phyloP scores from a whole-genome alignment of 2,113 vertebrate species.

The Zosterops borbonicus region DNA sequence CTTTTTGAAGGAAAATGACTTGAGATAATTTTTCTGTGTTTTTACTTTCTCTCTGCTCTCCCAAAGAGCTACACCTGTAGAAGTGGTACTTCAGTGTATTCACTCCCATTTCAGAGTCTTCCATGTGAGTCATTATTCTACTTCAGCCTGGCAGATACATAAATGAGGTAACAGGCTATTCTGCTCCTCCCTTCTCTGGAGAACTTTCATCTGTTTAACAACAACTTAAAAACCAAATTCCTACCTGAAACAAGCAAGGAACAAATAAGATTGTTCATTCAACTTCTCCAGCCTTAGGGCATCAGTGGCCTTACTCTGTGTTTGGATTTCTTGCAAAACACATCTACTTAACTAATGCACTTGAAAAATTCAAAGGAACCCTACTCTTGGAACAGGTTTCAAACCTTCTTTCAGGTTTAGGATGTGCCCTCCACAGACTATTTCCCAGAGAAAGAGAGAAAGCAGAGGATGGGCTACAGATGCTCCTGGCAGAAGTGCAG shows the following conservation, averaged over 20 bases:
- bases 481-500: background rate
- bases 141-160: background rate
- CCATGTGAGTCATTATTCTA: rapidly evolving
- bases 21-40: background rate
- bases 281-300: background rate
- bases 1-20: background rate
- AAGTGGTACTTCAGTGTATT: background rate
- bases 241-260: background rate
- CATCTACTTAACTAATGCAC: background rate
- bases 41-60: background rate
- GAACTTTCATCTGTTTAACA: background rate
- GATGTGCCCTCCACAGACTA: background rate
- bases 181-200: background rate
- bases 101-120: background rate
- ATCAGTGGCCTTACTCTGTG: background rate
- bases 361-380: background rate
- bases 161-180: background rate
- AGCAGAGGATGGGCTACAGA: background rate
- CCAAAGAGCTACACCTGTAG: background rate
- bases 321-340: background rate
- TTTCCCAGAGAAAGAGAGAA: background rate
- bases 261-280: background rate
- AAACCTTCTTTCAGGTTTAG: background rate
- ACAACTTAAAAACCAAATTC: background rate
- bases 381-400: background rate